phyloP scores from a whole-genome alignment of 2,797 vertebrate genomes.

The Pipistrellus nathusii region DNA sequence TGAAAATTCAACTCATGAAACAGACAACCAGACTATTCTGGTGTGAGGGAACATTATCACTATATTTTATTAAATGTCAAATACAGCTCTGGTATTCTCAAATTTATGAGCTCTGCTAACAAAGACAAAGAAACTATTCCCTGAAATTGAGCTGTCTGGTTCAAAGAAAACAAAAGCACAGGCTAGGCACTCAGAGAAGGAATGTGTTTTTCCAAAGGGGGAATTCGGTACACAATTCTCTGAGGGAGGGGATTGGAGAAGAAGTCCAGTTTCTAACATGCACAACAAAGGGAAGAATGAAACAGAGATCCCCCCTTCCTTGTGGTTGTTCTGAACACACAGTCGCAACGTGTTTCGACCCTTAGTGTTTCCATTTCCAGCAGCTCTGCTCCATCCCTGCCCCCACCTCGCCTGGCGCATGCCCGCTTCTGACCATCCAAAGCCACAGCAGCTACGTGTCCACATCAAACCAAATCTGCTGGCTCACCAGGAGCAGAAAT shows the following conservation, averaged over 20 bases:
- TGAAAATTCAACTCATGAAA: slow-evolving; percentile 14
- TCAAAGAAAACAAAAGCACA: slow-evolving; percentile 20
- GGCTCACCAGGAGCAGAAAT: neutral
- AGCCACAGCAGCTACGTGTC: slow-evolving; percentile 52
- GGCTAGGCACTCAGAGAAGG: neutral
- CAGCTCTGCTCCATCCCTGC: slow-evolving; percentile 35
- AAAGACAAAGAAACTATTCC: neutral
- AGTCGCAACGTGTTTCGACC: slow-evolving; percentile 9
- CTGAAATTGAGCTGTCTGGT: neutral
- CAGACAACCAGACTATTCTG: neutral
- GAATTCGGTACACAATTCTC: neutral
- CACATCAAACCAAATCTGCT: slow-evolving; percentile 34
- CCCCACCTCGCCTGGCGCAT: slow-evolving; percentile 62
- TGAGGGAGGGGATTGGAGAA: neutral
- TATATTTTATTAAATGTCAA: neutral
- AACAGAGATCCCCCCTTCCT: neutral
- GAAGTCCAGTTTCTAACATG: neutral
- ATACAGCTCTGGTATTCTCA: neutral
- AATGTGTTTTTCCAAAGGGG: neutral
- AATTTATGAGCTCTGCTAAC: neutral
- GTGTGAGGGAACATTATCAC: neutral
- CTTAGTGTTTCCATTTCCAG: slow-evolving; percentile 1
- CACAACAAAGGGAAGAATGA: neutral
- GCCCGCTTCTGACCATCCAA: slow-evolving; percentile 60
- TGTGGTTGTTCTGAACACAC: slow-evolving; percentile 19